Conservation (phyloP, 2,888 invertebrate species). For the Limnephilus marmoratus region DNA sequence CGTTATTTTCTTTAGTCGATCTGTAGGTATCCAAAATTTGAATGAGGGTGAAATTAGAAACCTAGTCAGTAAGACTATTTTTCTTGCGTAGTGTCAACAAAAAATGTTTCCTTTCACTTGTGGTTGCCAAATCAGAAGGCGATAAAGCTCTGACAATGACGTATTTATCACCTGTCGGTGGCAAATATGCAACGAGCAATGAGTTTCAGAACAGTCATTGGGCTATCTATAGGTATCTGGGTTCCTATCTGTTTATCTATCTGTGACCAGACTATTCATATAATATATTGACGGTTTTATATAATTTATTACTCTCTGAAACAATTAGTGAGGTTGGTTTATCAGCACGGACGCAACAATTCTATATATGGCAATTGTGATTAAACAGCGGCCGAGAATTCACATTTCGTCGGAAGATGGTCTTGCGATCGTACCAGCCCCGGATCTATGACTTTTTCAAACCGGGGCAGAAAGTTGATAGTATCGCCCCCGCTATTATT, state of each 20-base stretch:
- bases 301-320: too few relatives aligned
- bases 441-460: too few relatives aligned
- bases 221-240: neutral
- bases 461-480: too few relatives aligned
- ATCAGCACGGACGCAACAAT: too few relatives aligned
- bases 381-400: too few relatives aligned
- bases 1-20: too few relatives aligned
- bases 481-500: too few relatives aligned
- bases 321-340: too few relatives aligned
- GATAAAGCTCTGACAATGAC: neutral
- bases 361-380: too few relatives aligned
- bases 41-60: neutral
- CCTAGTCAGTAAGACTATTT: neutral
- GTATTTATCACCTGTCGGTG: neutral
- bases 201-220: neutral
- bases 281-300: too few relatives aligned
- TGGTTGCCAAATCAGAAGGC: neutral
- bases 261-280: neutral
- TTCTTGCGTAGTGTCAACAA: neutral
- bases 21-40: neutral
- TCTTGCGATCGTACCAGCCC: too few relatives aligned
- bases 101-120: neutral
- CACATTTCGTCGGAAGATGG: too few relatives aligned
- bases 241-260: neutral
- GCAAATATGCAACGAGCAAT: neutral